Evolutionary conservation across 2,888 invertebrate species (phyloP).

Genomic region (Trissolcus brochymenae): DNA sequence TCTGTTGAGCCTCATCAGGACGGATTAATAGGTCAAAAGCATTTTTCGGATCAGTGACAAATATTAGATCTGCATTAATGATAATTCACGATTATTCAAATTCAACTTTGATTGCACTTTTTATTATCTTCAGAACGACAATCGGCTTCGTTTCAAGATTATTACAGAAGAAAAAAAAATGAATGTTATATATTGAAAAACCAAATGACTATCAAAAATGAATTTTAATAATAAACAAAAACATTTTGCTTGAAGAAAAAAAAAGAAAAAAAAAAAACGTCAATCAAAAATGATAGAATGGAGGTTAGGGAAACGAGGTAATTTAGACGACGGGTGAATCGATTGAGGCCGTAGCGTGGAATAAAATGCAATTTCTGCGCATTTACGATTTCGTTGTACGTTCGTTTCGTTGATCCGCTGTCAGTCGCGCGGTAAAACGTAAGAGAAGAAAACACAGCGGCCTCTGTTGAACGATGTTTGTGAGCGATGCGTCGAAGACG

Average conservation of each 20-base stretch:
- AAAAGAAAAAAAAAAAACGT: too few relatives aligned
- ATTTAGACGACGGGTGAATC: slow-evolving; percentile 34
- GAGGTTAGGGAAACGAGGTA: slow-evolving; percentile 6
- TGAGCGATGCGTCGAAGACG: slow-evolving; percentile 55
- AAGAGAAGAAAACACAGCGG: slow-evolving; percentile 53
- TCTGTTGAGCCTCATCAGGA: slow-evolving; percentile 23
- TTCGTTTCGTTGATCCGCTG: slow-evolving; percentile 48
- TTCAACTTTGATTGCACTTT: too few relatives aligned
- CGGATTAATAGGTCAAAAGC: slow-evolving; percentile 46
- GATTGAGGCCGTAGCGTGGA: slow-evolving; percentile 21
- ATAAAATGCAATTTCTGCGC: slow-evolving; percentile 49
- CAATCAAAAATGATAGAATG: slow-evolving; percentile 4
- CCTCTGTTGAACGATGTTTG: slow-evolving; percentile 45
- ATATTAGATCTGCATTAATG: slow-evolving; percentile 8
- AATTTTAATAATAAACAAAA: too few relatives aligned
- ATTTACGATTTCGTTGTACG: slow-evolving; percentile 40
- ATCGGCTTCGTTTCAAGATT: too few relatives aligned
- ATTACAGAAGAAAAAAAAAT: too few relatives aligned
- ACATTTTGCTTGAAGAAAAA: too few relatives aligned
- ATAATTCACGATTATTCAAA: slow-evolving; percentile 6
- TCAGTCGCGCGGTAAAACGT: slow-evolving; percentile 43
- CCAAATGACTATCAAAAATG: too few relatives aligned
- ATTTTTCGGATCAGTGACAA: slow-evolving; percentile 25
- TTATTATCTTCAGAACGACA: too few relatives aligned
- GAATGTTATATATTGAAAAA: too few relatives aligned